Conservation (phyloP, 2,113 vertebrate genomes). For the Sorex araneus region DNA sequence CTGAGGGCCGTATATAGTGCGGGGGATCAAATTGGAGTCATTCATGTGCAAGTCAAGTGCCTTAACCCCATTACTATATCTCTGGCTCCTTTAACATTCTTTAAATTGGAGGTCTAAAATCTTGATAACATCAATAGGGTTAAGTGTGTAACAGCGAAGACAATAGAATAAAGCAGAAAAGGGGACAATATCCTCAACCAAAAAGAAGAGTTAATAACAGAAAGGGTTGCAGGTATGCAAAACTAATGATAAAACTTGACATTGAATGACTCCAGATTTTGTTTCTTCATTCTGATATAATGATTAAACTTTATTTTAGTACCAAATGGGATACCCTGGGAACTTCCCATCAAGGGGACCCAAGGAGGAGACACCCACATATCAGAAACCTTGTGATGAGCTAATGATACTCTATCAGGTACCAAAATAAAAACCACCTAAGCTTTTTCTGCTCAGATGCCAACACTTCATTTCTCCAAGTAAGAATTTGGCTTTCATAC, state of each 20-base stretch:
- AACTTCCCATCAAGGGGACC: not conserved
- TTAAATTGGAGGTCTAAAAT: not conserved
- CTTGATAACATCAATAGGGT: not conserved
- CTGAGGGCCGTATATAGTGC: too few relatives aligned
- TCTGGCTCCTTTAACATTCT: not conserved
- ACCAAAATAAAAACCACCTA: slow-evolving; percentile 37
- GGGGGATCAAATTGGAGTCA: too few relatives aligned
- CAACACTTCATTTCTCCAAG: slow-evolving; percentile 40
- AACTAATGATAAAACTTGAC: not conserved
- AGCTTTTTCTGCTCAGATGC: slow-evolving; percentile 42
- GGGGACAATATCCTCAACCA: not conserved
- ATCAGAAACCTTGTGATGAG: not conserved
- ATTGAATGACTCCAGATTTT: not conserved
- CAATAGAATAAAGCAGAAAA: not conserved
- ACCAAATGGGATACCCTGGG: not conserved
- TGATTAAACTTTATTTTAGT: not conserved
- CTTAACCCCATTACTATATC: too few relatives aligned
- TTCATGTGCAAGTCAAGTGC: too few relatives aligned
- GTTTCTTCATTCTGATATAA: not conserved
- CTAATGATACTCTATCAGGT: not conserved
- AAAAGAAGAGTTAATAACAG: not conserved
- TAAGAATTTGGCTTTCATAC: slow-evolving; percentile 26
- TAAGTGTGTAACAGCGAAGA: not conserved
- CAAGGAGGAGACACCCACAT: not conserved
- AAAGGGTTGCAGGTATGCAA: not conserved